A percentile compares a stretch with the other conserved stretches of the same genome.
Evolutionary conservation across 2,888 invertebrate genomes (phyloP).

Genomic region (Nephrotoma flavescens): DNA sequence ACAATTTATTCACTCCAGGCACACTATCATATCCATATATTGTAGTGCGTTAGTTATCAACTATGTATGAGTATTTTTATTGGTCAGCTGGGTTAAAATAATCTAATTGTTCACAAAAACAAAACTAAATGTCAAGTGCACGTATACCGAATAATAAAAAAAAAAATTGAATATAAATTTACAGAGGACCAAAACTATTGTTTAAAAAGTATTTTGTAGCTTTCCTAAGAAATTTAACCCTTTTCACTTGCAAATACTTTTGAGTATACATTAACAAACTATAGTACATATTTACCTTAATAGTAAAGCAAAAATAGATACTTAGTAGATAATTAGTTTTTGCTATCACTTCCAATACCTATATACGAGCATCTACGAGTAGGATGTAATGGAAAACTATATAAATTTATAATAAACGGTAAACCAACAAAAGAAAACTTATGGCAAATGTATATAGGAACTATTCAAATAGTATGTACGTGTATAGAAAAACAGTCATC

Average conservation of each 20-base stretch:
- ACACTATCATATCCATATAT: no score
- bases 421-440: background rate
- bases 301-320: background rate
- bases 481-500: background rate
- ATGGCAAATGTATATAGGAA: background rate
- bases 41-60: background rate
- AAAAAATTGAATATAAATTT: no score
- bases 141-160: background rate
- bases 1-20: background rate
- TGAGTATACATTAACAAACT: no score
- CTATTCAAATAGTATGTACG: background rate
- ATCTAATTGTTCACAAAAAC: background rate
- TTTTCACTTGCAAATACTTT: background rate
- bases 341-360: background rate
- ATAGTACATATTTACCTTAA: background rate
- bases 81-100: background rate
- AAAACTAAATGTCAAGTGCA: background rate
- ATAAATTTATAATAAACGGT: background rate
- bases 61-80: background rate
- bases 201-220: background rate
- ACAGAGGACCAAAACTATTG: background rate
- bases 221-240: background rate
- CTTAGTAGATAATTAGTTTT: background rate
- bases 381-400: background rate
- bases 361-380: no score